Evolutionary conservation across 1,140 invertebrate species (phyloP).

Genomic region (Drosophila ficusphila): DNA sequence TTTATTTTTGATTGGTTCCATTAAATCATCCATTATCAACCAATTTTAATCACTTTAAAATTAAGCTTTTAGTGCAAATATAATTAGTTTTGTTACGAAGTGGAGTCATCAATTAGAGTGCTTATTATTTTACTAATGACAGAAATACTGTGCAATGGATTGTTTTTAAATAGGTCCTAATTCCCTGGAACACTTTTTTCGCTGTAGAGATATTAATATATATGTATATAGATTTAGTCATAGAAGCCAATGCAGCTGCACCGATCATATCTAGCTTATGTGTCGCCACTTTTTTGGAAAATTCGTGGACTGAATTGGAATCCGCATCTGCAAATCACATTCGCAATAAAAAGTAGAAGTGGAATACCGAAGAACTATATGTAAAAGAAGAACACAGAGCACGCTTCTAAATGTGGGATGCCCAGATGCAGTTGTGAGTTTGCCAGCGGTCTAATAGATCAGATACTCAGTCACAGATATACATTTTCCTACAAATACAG

Average conservation of each 20-base stretch:
- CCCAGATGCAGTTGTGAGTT: constrained; percentile 18
- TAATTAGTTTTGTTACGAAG: too few species aligned
- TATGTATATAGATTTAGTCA: neutral
- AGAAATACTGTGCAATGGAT: constrained; percentile 1
- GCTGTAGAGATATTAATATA: neutral
- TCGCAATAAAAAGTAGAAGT: constrained; percentile 56
- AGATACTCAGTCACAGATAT: constrained; percentile 43
- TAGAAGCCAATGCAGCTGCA: constrained; percentile 13
- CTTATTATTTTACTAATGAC: constrained; percentile 32
- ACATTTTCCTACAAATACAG: constrained; percentile 20
- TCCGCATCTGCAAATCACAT: constrained; percentile 62
- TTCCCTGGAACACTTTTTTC: constrained; percentile 14
- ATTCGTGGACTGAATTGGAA: neutral
- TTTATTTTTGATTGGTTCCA: too few species aligned
- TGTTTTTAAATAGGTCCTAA: constrained; percentile 21
- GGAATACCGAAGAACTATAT: constrained; percentile 16
- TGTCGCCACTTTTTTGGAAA: neutral
- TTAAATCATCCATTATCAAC: too few species aligned
- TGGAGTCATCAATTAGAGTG: constrained; percentile 34
- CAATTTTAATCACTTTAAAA: too few species aligned
- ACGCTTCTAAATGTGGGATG: constrained; percentile 15
- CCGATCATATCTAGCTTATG: neutral
- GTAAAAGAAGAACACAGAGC: constrained; percentile 31
- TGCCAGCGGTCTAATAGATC: constrained; percentile 39
- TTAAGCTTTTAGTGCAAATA: too few species aligned